Evolutionary conservation across 2,888 invertebrate genomes (phyloP).

Genomic region (Volucella bombylans): DNA sequence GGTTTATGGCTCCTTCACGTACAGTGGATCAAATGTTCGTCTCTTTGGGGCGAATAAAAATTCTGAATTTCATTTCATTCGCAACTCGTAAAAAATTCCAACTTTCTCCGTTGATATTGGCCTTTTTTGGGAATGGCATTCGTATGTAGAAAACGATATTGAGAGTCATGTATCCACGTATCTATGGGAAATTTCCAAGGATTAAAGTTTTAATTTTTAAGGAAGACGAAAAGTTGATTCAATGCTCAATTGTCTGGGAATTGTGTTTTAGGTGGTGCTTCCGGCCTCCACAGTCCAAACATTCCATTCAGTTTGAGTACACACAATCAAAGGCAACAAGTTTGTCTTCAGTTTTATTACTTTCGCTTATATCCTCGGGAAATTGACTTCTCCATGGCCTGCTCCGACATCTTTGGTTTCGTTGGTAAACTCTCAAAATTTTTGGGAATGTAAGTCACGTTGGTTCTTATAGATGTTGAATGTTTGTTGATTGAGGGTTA

Average conservation of each 20-base stretch:
- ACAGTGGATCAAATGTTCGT: not conserved
- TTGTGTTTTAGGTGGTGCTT: not conserved
- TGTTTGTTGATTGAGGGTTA: constrained; percentile 44
- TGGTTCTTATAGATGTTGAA: constrained; percentile 41
- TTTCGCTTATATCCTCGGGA: constrained; percentile 6
- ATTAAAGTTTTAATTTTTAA: too few relatives aligned
- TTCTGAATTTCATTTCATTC: too few relatives aligned
- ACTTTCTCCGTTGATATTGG: too few relatives aligned
- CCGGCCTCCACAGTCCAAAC: not conserved
- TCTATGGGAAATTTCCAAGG: too few relatives aligned
- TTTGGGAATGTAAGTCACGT: constrained; percentile 42
- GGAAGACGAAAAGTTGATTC: too few relatives aligned
- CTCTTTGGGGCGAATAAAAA: too few relatives aligned
- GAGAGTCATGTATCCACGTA: too few relatives aligned
- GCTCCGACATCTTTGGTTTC: not conserved
- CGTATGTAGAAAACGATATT: too few relatives aligned
- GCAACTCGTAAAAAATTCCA: too few relatives aligned
- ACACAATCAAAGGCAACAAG: constrained; percentile 50
- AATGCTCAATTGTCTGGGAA: too few relatives aligned
- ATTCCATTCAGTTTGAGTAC: constrained; percentile 2
- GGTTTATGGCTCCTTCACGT: constrained; percentile 10
- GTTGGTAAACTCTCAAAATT: not conserved
- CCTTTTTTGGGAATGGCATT: too few relatives aligned
- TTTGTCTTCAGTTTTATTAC: constrained; percentile 44
- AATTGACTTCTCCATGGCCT: not conserved